Base-by-base conservation (phyloP, 2,113 vertebrate genomes). In the Alces alces region DNA sequence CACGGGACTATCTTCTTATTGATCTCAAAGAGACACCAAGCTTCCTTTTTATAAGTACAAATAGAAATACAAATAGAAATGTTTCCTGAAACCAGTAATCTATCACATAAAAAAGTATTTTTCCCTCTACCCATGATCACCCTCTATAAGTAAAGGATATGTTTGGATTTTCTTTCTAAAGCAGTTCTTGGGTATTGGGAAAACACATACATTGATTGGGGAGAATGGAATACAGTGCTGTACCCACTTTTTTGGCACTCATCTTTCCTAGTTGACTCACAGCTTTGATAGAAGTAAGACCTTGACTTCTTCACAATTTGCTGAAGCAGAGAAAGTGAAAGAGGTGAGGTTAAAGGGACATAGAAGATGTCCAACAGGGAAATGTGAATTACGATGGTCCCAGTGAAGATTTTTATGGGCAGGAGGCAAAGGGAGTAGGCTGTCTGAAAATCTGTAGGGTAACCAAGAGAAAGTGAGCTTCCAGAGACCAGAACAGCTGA, bases 311-410 rank as follows among this genome's bases (percentile, higher is more conserved):
- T 78, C n/a, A 57, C 1, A 5, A 13, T 83, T 64, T 61, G 21
- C 39, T 15, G 21, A 52, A 19, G 4, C 15, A 0, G 16, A 33
- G 8, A n/a, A 57, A n/a, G 10, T 12, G 43, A 39, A 76, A 28
- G 16, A 36, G 21, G 9, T 25, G 12, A 14, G 28, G 10, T 27
- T 39, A 47, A 21, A 30, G 27, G 47, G 25, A 8, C 28, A n/a
- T 3, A 14, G 3, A 7, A 23, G 50, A 45, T 7, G 19, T 19
- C 1, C 43, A 39, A 8, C 23, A 60, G 85, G 60, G n/a, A 30
- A 57, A 19, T 17, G 17, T 4, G 2, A 6, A 3, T 50, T 1
- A 3, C 0, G 19, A 2, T 3, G 17, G 52, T 5, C n/a, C 55
- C 28, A 4, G 58, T 2, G 73, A 7, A 16, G 43, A 12, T 5